phyloP scores from a whole-genome alignment of 2,113 vertebrate genomes.

The Megaceryle torquata region DNA sequence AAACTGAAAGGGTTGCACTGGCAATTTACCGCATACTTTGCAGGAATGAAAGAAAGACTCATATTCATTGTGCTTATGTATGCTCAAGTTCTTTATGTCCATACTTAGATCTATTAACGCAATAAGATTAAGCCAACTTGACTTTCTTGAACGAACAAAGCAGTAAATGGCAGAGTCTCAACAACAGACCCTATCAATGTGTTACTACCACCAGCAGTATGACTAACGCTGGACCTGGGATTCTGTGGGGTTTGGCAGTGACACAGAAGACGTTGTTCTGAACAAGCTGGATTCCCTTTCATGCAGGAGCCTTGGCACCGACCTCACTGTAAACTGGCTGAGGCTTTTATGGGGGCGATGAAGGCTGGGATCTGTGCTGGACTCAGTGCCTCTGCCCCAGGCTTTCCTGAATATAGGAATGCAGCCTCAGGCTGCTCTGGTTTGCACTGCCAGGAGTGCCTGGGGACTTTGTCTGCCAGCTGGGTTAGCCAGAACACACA shows the following conservation, averaged over 20 bases:
- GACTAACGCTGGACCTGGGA: neutral
- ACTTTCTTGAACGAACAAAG: slow-evolving; percentile 39
- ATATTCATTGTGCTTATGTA: slow-evolving; percentile 40
- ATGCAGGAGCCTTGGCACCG: neutral
- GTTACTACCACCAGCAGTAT: slow-evolving; percentile 15
- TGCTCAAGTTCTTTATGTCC: slow-evolving; percentile 39
- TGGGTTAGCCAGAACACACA: slow-evolving; percentile 39
- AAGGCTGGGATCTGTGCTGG: neutral
- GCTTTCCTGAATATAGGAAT: neutral
- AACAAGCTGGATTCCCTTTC: slow-evolving; percentile 12
- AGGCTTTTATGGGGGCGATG: neutral
- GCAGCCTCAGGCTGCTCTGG: neutral
- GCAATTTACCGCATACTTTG: neutral
- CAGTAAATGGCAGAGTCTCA: slow-evolving; percentile 16
- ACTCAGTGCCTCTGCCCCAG: neutral
- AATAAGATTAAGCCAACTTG: slow-evolving; percentile 31
- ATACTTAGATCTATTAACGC: slow-evolving; percentile 46
- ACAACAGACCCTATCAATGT: slow-evolving; percentile 3
- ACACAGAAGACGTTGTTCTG: neutral
- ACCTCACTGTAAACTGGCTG: neutral
- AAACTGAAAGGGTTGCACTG: slow-evolving; percentile 26
- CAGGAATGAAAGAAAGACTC: slow-evolving; percentile 28
- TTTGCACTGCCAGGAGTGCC: neutral
- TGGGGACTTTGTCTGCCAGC: neutral
- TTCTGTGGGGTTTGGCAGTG: slow-evolving; percentile 29